These are phyloP conservation scores for Chionoecetes opilio DNA, from an alignment of 1,140 invertebrate species.

Conservation along the genomic window DNA sequence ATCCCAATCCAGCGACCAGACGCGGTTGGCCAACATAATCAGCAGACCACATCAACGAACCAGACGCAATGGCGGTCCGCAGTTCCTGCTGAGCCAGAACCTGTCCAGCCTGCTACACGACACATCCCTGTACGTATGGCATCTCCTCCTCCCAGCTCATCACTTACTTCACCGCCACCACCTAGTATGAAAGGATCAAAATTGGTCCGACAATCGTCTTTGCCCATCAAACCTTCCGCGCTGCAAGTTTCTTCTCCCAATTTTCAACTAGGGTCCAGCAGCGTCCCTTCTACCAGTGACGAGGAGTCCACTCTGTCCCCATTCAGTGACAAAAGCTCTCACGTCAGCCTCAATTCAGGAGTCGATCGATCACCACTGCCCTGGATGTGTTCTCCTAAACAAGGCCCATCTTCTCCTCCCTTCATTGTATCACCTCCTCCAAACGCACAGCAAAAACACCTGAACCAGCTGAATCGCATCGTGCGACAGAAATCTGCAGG, in stretches of 20 bases:
- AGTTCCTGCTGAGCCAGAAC: neutral
- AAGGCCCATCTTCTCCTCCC: slow-evolving; percentile 64
- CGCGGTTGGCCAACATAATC: slow-evolving; percentile 59
- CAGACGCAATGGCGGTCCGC: slow-evolving; percentile 35
- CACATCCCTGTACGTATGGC: slow-evolving; percentile 56
- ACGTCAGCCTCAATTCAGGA: slow-evolving; percentile 70
- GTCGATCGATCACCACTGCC: slow-evolving; percentile 86
- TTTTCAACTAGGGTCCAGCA: slow-evolving; percentile 82
- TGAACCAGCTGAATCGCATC: slow-evolving; percentile 56
- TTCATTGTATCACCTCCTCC: slow-evolving; percentile 63
- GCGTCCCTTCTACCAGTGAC: slow-evolving; percentile 82
- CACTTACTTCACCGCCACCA: neutral
- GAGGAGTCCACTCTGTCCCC: slow-evolving; percentile 43
- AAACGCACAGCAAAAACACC: slow-evolving; percentile 58
- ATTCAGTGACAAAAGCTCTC: slow-evolving; percentile 59
- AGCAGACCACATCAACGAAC: neutral
- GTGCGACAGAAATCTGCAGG: slow-evolving; percentile 65
- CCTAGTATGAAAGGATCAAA: slow-evolving; percentile 24
- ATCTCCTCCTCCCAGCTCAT: slow-evolving; percentile 57
- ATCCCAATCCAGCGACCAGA: slow-evolving; percentile 5
- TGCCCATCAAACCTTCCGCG: slow-evolving; percentile 72
- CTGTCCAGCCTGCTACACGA: slow-evolving; percentile 18
- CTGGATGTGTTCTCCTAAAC: slow-evolving; percentile 84
- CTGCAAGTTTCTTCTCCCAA: slow-evolving; percentile 64
- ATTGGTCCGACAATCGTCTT: slow-evolving; percentile 70